phyloP scores from a whole-genome alignment of 1,140 invertebrate genomes.

The Hirudo medicinalis region DNA sequence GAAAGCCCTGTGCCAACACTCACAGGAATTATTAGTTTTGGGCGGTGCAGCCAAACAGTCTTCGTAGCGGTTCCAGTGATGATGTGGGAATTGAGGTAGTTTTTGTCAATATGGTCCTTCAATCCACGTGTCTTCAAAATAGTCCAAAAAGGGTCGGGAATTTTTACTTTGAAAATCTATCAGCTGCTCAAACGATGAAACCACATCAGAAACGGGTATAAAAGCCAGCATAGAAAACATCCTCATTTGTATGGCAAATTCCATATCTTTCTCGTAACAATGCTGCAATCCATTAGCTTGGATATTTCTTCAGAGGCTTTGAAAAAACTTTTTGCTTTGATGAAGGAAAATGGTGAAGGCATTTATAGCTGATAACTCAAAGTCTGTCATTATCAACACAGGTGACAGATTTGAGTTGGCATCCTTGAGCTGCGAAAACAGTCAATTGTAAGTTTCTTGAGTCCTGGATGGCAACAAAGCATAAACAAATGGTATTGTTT shows the following conservation, averaged over 20 bases:
- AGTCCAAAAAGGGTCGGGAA: too few relatives aligned
- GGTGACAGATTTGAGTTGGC: neutral
- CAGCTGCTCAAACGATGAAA: too few relatives aligned
- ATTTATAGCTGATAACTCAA: neutral
- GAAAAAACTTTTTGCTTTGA: neutral
- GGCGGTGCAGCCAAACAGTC: neutral
- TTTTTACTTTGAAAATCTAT: too few relatives aligned
- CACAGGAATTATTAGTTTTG: slow-evolving; percentile 8
- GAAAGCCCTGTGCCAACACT: neutral
- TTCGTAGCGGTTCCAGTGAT: neutral
- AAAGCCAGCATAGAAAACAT: too few relatives aligned
- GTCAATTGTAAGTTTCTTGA: neutral
- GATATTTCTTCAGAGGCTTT: neutral
- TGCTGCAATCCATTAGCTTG: neutral
- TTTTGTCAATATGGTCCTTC: too few relatives aligned
- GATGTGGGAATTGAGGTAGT: neutral
- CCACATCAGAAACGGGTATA: too few relatives aligned
- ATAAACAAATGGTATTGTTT: neutral
- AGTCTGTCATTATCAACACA: neutral
- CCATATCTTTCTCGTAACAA: neutral
- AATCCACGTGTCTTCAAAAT: too few relatives aligned
- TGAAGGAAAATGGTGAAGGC: neutral
- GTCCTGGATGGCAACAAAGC: neutral
- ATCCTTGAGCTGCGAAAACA: neutral
- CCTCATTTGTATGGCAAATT: too few relatives aligned